Percentiles rank a stretch among this genome's conserved stretches.
Evolutionary conservation across 1,140 invertebrate genomes (phyloP).

Genomic region (Platorchestia sp.): DNA sequence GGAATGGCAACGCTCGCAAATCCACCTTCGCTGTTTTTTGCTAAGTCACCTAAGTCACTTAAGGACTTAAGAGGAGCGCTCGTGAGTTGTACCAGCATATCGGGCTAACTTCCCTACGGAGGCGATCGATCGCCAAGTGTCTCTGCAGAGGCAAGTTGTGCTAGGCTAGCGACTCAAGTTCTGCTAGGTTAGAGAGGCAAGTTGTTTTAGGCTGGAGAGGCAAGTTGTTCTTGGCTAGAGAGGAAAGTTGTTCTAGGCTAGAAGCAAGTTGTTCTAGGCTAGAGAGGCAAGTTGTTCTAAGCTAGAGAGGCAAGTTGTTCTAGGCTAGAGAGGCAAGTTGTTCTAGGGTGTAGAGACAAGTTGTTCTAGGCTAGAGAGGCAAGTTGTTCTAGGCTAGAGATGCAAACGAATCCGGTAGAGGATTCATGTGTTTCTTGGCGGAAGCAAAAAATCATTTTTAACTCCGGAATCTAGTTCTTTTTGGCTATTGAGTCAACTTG

Average conservation of each 20-base stretch:
- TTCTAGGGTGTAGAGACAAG: too few relatives aligned
- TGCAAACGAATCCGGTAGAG: background rate
- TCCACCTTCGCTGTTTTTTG: background rate
- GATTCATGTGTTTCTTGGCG: background rate
- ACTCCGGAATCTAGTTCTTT: too few relatives aligned
- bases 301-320: background rate
- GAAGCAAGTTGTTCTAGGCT: background rate
- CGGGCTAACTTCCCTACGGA: background rate
- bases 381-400: background rate
- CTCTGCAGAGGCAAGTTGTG: background rate
- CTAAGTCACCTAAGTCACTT: slow-evolving; percentile 7
- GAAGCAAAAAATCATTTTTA: too few relatives aligned
- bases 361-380: too few relatives aligned
- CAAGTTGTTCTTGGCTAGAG: background rate
- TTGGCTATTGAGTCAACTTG: too few relatives aligned
- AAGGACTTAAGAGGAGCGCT: slow-evolving; percentile 5
- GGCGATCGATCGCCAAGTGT: background rate
- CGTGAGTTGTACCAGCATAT: background rate
- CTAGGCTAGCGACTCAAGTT: background rate
- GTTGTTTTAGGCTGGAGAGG: background rate
- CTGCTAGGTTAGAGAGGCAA: background rate
- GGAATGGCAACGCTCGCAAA: slow-evolving; percentile 5
- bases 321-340: background rate
- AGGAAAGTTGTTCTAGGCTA: too few relatives aligned
- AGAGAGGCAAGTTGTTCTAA: background rate